Evolutionary conservation across 2,797 vertebrate species (phyloP).

Genomic region (Pipistrellus pygmaeus): DNA sequence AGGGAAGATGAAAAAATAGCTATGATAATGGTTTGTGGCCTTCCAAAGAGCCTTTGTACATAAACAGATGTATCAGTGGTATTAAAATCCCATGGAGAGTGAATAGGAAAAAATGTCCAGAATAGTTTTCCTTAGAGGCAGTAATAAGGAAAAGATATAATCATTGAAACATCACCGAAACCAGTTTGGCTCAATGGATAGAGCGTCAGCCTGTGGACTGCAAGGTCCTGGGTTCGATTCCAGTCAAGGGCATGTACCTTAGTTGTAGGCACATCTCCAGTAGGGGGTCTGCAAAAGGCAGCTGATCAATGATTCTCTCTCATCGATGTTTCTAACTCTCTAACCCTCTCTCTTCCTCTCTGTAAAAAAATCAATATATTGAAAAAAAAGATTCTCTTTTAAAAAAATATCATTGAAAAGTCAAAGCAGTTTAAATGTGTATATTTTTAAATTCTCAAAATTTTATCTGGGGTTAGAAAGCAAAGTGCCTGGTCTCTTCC

Average conservation of each 20-base stretch:
- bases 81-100: not conserved
- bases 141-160: constrained; percentile 18
- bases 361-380: no score
- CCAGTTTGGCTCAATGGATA: not conserved
- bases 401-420: not conserved
- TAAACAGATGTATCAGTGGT: not conserved
- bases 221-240: no score
- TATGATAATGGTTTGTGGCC: not conserved
- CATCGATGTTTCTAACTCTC: no score
- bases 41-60: not conserved
- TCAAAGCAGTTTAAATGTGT: constrained; percentile 26
- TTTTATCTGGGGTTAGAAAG: constrained; percentile 16
- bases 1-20: not conserved
- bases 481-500: constrained; percentile 30
- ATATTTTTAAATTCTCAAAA: constrained; percentile 55
- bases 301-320: no score
- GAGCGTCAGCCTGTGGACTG: no score
- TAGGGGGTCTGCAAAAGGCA: no score
- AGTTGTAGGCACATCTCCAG: no score
- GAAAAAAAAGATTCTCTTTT: no score
- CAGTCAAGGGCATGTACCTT: no score
- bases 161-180: not conserved
- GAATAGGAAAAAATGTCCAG: not conserved
- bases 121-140: not conserved
- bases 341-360: no score